Conservation (phyloP, 2,797 vertebrate species). For the Poliocrania exsul region DNA sequence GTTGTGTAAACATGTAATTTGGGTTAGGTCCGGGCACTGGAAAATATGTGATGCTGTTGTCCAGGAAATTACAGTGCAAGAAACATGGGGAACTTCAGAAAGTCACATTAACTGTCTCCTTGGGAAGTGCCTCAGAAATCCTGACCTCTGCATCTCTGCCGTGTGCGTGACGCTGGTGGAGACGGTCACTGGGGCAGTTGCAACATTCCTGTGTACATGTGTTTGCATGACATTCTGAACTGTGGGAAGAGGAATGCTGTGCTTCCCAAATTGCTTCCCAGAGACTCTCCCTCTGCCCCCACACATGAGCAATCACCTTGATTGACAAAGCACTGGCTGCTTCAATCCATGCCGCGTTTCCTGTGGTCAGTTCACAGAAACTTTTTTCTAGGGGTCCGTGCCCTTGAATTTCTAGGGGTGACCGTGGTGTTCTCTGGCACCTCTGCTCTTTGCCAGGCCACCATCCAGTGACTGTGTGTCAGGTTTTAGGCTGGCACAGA, state of each 20-base stretch:
- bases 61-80: conserved; percentile 14
- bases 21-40: background rate
- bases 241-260: background rate
- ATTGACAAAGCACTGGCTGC: rapidly evolving
- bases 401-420: background rate
- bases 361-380: background rate
- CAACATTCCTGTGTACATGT: background rate
- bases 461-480: background rate
- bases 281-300: background rate
- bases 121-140: conserved; percentile 42
- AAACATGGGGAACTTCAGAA: conserved; percentile 4
- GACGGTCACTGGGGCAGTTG: background rate
- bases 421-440: background rate
- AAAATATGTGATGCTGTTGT: background rate
- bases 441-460: background rate
- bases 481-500: background rate
- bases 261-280: background rate
- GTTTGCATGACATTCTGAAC: background rate
- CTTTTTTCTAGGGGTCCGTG: background rate
- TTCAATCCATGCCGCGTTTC: background rate
- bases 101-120: background rate
- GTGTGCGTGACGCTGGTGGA: background rate
- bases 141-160: conserved; percentile 22
- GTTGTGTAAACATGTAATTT: conserved; percentile 12
- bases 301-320: background rate